Evolutionary conservation across 2,797 vertebrate species (phyloP).

Genomic region (Apodemus agrarius): DNA sequence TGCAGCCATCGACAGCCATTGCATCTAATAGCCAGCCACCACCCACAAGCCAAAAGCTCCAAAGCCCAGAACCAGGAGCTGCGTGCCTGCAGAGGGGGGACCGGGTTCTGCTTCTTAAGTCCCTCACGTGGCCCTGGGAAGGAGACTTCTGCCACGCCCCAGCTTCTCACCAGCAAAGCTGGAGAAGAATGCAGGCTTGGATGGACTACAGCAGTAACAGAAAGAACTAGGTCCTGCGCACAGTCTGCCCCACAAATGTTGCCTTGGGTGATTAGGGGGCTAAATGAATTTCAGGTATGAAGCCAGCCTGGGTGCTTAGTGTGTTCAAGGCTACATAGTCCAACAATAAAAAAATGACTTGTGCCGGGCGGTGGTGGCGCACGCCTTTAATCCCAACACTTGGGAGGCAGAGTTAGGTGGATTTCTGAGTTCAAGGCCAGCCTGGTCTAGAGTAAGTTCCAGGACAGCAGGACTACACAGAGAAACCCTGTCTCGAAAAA

Average conservation of each 20-base stretch:
- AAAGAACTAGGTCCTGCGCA: neutral
- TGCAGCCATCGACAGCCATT: neutral
- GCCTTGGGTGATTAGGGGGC: neutral
- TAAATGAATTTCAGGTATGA: neutral
- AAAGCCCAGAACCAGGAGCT: neutral
- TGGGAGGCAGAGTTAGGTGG: no score
- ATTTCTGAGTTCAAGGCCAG: no score
- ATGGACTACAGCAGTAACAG: rapidly evolving
- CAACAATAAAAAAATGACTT: no score
- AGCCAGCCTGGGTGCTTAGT: neutral
- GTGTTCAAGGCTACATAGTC: neutral
- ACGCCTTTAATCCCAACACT: no score
- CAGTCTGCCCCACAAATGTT: neutral
- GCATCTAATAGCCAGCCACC: neutral
- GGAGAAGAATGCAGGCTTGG: neutral
- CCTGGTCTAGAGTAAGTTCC: no score
- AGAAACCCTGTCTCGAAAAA: no score
- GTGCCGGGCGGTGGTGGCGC: no score
- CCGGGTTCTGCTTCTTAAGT: neutral
- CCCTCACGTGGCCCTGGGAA: neutral
- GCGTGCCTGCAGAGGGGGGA: neutral
- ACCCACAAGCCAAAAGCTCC: neutral
- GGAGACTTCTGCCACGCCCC: neutral
- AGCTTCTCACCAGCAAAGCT: neutral
- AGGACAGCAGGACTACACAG: no score